Conservation (phyloP, 1,140 invertebrate species). For the Aradophagus sp. region DNA sequence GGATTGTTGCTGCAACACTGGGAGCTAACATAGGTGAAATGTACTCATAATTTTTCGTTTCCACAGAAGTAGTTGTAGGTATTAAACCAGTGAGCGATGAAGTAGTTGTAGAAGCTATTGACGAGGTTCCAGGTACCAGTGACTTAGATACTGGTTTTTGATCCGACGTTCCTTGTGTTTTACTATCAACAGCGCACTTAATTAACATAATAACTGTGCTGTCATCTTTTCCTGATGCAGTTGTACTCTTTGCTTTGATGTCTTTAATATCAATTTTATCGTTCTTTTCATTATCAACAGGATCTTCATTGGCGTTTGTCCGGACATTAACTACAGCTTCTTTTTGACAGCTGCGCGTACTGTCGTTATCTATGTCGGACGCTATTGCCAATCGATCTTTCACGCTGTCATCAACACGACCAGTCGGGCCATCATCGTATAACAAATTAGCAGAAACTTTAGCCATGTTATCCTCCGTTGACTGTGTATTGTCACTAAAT, state of each 20-base stretch:
- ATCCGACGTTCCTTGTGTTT: slow-evolving; percentile 1
- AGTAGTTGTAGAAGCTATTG: too few relatives aligned
- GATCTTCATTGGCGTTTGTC: too few relatives aligned
- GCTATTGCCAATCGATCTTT: not conserved
- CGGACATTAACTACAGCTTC: too few relatives aligned
- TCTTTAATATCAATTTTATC: slow-evolving; percentile 47
- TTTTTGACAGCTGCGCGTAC: too few relatives aligned
- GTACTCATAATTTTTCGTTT: slow-evolving; percentile 51
- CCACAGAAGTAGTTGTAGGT: not conserved
- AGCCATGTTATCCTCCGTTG: slow-evolving; percentile 29
- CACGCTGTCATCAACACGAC: too few relatives aligned
- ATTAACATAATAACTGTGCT: not conserved
- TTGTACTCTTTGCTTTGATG: slow-evolving; percentile 28
- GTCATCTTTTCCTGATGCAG: slow-evolving; percentile 43
- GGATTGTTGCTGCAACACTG: slow-evolving; percentile 61
- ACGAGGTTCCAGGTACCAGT: not conserved
- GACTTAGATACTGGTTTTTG: not conserved
- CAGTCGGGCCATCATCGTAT: too few relatives aligned
- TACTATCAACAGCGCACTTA: slow-evolving; percentile 4
- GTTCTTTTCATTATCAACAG: slow-evolving; percentile 35
- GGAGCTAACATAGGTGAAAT: slow-evolving; percentile 58
- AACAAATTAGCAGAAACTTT: slow-evolving; percentile 55
- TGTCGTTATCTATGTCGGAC: too few relatives aligned
- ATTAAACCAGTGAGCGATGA: too few relatives aligned
- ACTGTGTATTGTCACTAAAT: too few relatives aligned